phyloP scores from a whole-genome alignment of 2,113 vertebrate species.

The Mastomys coucha region DNA sequence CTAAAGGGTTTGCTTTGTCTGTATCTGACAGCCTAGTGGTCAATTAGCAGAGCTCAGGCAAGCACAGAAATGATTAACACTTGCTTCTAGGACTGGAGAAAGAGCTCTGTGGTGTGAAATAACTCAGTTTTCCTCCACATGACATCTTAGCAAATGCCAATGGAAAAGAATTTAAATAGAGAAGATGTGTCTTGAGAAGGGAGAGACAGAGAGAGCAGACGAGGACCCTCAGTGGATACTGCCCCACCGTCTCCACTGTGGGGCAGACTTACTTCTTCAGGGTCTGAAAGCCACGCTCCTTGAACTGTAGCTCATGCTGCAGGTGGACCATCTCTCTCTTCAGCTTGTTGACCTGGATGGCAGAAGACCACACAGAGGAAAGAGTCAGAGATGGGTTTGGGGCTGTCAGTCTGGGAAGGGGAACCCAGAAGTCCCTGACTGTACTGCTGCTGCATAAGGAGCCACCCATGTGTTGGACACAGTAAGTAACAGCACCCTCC shows the following conservation, averaged over 20 bases:
- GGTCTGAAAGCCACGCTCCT: constrained; percentile 97
- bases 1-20: not conserved
- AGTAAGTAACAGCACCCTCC: not conserved
- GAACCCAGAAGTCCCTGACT: not conserved
- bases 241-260: not conserved
- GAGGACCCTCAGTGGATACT: not conserved
- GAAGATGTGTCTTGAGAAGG: not conserved
- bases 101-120: not conserved
- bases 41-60: not conserved
- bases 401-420: not conserved
- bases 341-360: constrained; percentile 94
- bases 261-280: constrained; percentile 93
- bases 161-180: not conserved
- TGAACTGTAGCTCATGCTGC: constrained; percentile 96
- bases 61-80: not conserved
- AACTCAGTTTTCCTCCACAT: not conserved
- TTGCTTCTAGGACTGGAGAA: not conserved
- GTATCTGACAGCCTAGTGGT: not conserved
- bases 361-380: not conserved
- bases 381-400: not conserved
- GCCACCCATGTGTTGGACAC: not conserved
- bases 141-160: not conserved
- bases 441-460: not conserved
- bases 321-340: constrained; percentile 97
- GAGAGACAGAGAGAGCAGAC: not conserved